Evolutionary conservation across 2,888 invertebrate genomes (phyloP).

Genomic region (Hydraecia micacea): DNA sequence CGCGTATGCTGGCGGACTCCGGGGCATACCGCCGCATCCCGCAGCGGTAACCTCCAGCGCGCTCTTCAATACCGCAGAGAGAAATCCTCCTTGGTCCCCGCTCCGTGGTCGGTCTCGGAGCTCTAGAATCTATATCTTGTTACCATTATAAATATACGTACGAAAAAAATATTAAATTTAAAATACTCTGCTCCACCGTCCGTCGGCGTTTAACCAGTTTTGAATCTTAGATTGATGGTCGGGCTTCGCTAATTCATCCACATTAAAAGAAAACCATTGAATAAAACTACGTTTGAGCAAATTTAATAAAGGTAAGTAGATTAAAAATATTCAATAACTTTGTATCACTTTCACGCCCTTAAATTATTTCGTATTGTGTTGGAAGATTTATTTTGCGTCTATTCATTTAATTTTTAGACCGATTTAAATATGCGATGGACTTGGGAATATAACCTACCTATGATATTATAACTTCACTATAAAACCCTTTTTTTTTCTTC

Average conservation of each 20-base stretch:
- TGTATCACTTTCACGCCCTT: not conserved
- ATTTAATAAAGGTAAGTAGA: not conserved
- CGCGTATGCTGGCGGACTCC: too few relatives aligned
- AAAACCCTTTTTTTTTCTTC: not conserved
- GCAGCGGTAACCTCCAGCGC: not conserved
- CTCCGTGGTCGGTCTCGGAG: not conserved
- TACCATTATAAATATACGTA: not conserved
- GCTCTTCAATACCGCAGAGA: not conserved
- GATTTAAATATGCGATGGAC: not conserved
- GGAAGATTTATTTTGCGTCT: constrained; percentile 2
- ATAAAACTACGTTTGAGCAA: constrained; percentile 21
- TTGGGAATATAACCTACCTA: not conserved
- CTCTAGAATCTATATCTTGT: not conserved
- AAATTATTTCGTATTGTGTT: not conserved
- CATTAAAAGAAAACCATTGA: not conserved
- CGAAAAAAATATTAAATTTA: not conserved
- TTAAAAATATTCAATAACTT: constrained; percentile 11
- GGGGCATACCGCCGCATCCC: not conserved
- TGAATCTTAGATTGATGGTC: not conserved
- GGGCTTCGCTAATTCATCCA: not conserved
- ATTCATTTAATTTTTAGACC: constrained; percentile 12
- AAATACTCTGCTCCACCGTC: not conserved
- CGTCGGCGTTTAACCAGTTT: not conserved
- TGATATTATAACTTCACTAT: not conserved
- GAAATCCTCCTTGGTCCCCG: not conserved